These are phyloP conservation scores for Ctenochaetus hawaiiensis DNA, from an alignment of 2,797 vertebrate species.

Conservation along the genomic window DNA sequence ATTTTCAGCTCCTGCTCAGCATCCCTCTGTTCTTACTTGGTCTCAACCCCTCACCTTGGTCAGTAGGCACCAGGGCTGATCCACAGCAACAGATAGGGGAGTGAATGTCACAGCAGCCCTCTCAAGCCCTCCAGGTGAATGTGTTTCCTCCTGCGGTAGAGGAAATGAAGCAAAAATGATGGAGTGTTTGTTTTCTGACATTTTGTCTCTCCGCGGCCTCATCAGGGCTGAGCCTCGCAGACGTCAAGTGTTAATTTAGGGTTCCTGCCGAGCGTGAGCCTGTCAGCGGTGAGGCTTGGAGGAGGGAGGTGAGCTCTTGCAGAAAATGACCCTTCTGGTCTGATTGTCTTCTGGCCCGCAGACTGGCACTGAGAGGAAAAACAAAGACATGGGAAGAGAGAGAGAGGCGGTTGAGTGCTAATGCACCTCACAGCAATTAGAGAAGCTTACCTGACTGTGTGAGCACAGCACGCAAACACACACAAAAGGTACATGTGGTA, in stretches of 20 bases:
- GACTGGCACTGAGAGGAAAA: conserved; percentile 87
- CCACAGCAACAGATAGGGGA: conserved; percentile 77
- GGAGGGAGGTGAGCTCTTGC: conserved; percentile 92
- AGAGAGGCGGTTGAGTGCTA: conserved; percentile 80
- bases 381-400: conserved; percentile 73
- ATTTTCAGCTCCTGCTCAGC: conserved; percentile 46
- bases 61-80: conserved; percentile 77
- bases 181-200: conserved; percentile 93
- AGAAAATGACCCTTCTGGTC: conserved; percentile 94
- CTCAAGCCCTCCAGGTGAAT: conserved; percentile 89
- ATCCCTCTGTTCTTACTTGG: conserved; percentile 47
- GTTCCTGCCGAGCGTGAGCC: conserved; percentile 89
- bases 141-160: conserved; percentile 85
- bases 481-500: conserved; percentile 58
- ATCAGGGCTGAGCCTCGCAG: conserved; percentile 87
- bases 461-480: conserved; percentile 74
- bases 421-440: conserved; percentile 86
- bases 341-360: conserved; percentile 90
- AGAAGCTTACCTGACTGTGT: conserved; percentile 82
- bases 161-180: conserved; percentile 93
- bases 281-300: conserved; percentile 81
- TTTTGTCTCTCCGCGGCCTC: conserved; percentile 85
- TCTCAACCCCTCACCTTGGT: conserved; percentile 80
- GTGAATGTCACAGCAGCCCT: conserved; percentile 86
- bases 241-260: conserved; percentile 93